Evolutionary conservation across 1,140 invertebrate species (phyloP), one percentile per base, ranked within the genome.

Genomic region (Littorina saxatilis): DNA sequence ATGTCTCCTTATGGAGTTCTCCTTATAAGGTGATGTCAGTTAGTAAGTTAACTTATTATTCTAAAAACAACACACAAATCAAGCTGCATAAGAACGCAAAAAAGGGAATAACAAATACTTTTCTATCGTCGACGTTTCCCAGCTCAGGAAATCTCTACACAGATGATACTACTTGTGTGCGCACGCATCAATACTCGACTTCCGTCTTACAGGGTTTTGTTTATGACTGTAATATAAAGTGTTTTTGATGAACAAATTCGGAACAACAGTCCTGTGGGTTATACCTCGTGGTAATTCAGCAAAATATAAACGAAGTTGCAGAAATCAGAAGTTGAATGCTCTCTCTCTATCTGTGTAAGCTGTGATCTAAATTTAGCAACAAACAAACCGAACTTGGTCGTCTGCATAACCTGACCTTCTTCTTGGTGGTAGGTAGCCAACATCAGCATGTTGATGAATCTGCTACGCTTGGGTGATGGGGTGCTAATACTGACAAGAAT

Each of bases 121-220:
- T 73, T 73, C 70, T 73, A 73, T 73, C 70, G 39, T 73, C 70
- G 70, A 73, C 70, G 70, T 73, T 73, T 73, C 70, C 40, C 70
- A 73, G 70, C 70, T 73, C 70, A 73, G 70, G 70, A 73, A 47
- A 73, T 73, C 39, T 73, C 37, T 40, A 73, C 37, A 73, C 70
- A 73, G 70, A 73, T 73, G 70, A 73, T 73, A 35, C 70, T 37
- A 40, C 40, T 73, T 73, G 70, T 73, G 40, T 73, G 70, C 70
- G 70, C 70, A 73, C 70, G 70, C 70, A 73, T 73, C 70, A 11
- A 17, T 20, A 43, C 23, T 27, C 40, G 70, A 43, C 70, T 73
- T 73, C 70, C 70, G 70, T 73, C 39, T 15, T 29, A 5, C 11
- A 52, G 9, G 9, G 66, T 37, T 27, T 70, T 32, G 11, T 39